Evolutionary conservation across 2,888 invertebrate species (phyloP).

Genomic region (Buathra laborator): DNA sequence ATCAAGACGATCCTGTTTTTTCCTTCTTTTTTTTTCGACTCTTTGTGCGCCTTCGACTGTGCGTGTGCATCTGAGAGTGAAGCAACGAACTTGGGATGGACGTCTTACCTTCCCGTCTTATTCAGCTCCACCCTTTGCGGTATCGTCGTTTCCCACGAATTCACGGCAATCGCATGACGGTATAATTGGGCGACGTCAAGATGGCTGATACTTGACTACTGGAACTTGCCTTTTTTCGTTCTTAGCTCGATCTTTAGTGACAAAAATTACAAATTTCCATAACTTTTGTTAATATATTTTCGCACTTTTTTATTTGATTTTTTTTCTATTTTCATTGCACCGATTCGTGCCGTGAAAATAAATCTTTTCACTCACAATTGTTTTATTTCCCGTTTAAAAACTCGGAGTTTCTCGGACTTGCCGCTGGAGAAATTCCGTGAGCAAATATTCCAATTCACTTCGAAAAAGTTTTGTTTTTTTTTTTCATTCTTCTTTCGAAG

Average conservation of each 20-base stretch:
- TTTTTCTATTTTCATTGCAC: no score
- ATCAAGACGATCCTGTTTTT: conserved; percentile 2
- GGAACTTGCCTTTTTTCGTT: neutral
- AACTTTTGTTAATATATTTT: neutral
- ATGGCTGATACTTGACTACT: conserved; percentile 10
- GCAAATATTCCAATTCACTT: conserved; percentile 1
- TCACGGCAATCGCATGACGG: conserved; percentile 4
- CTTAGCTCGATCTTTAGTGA: neutral
- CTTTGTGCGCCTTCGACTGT: neutral
- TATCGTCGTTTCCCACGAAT: conserved; percentile 7
- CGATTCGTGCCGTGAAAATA: no score
- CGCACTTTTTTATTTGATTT: no score
- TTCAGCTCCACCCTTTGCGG: conserved; percentile 8
- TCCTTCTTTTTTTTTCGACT: neutral
- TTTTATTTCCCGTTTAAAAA: no score
- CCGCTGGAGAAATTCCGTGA: neutral
- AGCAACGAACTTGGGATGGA: neutral
- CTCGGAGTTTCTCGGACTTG: neutral
- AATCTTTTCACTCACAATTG: no score
- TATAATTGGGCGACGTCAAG: conserved; percentile 6
- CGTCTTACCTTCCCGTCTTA: neutral
- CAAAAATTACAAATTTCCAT: neutral
- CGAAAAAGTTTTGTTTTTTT: neutral
- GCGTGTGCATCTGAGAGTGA: conserved; percentile 10
- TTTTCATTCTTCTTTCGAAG: neutral